Evolutionary conservation across 2,113 vertebrate species (phyloP), one percentile per base, ranked within the genome.

Genomic region (Butastur rufipennis): DNA sequence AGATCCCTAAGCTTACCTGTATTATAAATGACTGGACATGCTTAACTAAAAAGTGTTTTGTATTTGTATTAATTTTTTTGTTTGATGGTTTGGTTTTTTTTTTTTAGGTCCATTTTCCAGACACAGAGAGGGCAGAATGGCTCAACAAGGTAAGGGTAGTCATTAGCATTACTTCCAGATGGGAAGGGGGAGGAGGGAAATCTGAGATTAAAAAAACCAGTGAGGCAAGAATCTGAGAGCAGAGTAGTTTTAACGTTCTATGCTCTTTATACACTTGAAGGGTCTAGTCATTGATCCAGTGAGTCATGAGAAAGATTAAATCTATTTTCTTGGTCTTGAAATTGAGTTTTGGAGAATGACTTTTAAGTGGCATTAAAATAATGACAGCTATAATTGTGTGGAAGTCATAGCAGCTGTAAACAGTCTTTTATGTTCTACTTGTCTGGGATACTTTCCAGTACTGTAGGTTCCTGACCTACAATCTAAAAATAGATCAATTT

Each of bases 81-180:
- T 6, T 66, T 45, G 19, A 2, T 84, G 56, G 19, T 2, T 3
- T 40, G 95, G 63, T 73, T 96, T 75, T 88, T 88, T 88, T 36
- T 25, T 97, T 97, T 42, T 97, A 99, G 99, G 99, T 99, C 74
- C 99, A 99, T 96, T 99, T 99, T 97, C 99, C 99, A 96, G 99
- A 99, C 94, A 99, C 99, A 50, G 99, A 99, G 92, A 98, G 99
- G 96, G 99, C 99, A 97, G 99, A 99, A 97, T 99, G 99, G 99
- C 98, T 99, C 91, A 99, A 99, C 98, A 99, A 99, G 99, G 99
- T 99, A 98, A 98, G 97, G 31, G 36, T 18, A 42, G 21, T 47
- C 7, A 38, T 59, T 65, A 70, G 4, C 34, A 34, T n/a, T 11
- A 7, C 9, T 93, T 67, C 36, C n/a, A 71, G 17, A 62, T 73